Evolutionary conservation across 2,797 vertebrate species (phyloP), one percentile per base, ranked within the genome.

Genomic region (Jordanella pulchra): DNA sequence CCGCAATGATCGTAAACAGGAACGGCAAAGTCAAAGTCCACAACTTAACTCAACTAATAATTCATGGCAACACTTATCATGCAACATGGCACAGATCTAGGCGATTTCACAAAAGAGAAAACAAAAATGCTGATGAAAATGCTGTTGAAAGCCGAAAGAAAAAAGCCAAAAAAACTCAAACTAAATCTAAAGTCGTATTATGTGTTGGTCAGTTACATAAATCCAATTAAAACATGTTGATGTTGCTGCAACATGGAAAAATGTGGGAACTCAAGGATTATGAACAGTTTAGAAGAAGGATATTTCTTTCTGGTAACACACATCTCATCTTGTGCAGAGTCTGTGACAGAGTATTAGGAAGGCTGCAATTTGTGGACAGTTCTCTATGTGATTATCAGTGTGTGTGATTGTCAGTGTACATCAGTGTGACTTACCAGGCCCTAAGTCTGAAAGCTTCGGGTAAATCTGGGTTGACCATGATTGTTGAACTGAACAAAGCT

Each of bases 381-480:
- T 77, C 1, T 76, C 23, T 32, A 23, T 69, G 66, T 65, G 63
- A 76, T 69, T 53, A 69, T 76, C n/a, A 54, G 15, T 56, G 23
- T 53, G 54, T 65, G 69, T 75, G 54, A 23, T 45, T 28, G 54
- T 60, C 42, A n/a, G 72, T 66, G 61, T 78, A 28, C 48, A 48
- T 17, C 47, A 67, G 27, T 4, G 61, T 84, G 81, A 91, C 95
- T 75, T 95, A 98, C 97, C 97, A 98, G 87, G 94, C 95, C 80
- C 96, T 93, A 71, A 98, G 94, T 76, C 95, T 95, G 80, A 95
- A 96, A 76, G 97, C 95, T 92, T 97, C 95, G 4, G 96, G 94
- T 89, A 95, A 93, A 82, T 98, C 97, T 65, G 97, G 97, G 90
- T 98, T 98, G 87, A 97, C 78, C 86, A 97, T 87, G 79, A 98